Evolutionary conservation across 2,888 invertebrate species (phyloP), one percentile per base, ranked within the genome.

Genomic region (Pardosa pseudoannulata): DNA sequence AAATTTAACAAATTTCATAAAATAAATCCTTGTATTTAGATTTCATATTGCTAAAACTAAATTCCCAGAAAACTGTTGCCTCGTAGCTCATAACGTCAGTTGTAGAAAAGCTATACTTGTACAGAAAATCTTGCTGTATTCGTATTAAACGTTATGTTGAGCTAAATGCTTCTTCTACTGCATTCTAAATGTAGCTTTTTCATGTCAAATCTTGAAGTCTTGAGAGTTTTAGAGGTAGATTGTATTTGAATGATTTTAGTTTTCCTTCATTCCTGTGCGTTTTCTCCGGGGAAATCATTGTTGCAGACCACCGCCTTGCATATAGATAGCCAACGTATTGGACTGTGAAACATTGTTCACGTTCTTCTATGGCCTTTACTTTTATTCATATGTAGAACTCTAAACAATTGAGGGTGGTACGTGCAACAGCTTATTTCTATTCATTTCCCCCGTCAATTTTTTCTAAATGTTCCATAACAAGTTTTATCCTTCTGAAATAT

Each of bases 401-500:
- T 56, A 23, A 56, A 46, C 16, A 56, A 56, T 56, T 56, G 56
- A 56, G 19, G 56, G 7, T 23, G 16, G 23, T 5, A 5, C 23
- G 23, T 56, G 56, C 46, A 56, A 56, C 23, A 23, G 5, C 56
- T 56, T 56, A 56, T 56, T 16, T 56, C 56, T n/a, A 56, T 56
- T 56, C 56, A 56, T 56, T 56, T 23, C 56, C 56, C 23, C 23
- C 56, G 56, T 23, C 56, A 1, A 23, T 23, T 56, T 56, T 56
- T 46, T 46, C 46, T 46, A 46, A 46, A 46, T 46, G n/a, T 16
- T 2, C n/a, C 23, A 16, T 23, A 56, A 56, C 56, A 56, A 56
- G 56, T 56, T 56, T 56, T 56, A 56, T 56, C 16, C 56, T 56
- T 56, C 23, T 56, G 56, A 56, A 56, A 56, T 56, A 56, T 56